Evolutionary conservation across 2,888 invertebrate genomes (phyloP).

Genomic region (Catocala fraxini): DNA sequence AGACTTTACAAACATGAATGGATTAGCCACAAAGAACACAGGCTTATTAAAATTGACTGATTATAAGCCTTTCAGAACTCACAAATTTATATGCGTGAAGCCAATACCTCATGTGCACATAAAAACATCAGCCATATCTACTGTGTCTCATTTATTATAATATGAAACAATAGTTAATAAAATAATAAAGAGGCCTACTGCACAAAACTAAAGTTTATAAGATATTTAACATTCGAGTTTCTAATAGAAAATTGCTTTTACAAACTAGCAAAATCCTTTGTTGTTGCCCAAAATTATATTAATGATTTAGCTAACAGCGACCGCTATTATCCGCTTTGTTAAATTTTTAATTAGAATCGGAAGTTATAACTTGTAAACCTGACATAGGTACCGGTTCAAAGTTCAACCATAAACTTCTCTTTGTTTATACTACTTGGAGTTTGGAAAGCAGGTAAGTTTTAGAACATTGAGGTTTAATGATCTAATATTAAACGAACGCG

Average conservation of each 20-base stretch:
- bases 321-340: constrained; percentile 73
- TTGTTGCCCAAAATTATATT: constrained; percentile 55
- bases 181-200: too few species aligned
- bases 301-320: constrained; percentile 61
- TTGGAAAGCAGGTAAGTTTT: constrained; percentile 84
- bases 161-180: too few species aligned
- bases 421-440: constrained; percentile 84
- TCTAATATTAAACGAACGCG: constrained; percentile 86
- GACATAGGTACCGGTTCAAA: constrained; percentile 79
- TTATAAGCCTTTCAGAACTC: too few species aligned
- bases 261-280: constrained; percentile 23
- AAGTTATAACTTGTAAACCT: constrained; percentile 79
- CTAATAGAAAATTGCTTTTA: constrained; percentile 10
- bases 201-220: too few species aligned
- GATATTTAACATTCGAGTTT: not conserved
- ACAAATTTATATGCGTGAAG: too few species aligned
- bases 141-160: too few species aligned
- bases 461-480: constrained; percentile 87
- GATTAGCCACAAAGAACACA: too few species aligned
- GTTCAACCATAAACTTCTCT: constrained; percentile 81
- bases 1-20: too few species aligned
- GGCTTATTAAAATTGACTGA: too few species aligned
- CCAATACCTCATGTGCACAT: too few species aligned
- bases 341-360: constrained; percentile 84
- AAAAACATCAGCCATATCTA: too few species aligned